Conservation (phyloP, 2,888 invertebrate genomes). For the Ceriagrion tenellum region DNA sequence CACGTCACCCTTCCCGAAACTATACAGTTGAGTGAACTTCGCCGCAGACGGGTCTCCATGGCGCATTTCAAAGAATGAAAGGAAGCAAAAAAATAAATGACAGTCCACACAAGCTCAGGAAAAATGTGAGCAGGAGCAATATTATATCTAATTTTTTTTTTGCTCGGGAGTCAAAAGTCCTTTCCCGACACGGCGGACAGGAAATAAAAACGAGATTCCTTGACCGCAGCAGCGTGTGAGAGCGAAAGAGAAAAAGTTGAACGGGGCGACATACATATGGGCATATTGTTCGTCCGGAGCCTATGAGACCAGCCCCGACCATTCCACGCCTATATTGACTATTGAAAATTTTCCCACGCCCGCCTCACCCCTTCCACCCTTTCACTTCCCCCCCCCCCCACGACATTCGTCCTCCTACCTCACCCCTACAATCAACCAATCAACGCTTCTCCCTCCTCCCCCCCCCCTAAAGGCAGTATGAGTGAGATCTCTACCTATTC, state of each 20-base stretch:
- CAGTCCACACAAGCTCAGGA: neutral
- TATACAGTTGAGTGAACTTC: neutral
- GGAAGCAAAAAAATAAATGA: neutral
- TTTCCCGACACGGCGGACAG: neutral
- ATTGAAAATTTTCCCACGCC: slow-evolving; percentile 6
- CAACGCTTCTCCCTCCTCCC: neutral
- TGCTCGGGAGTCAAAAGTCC: neutral
- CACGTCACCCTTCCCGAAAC: neutral
- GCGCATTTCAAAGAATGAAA: neutral
- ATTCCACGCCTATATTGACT: neutral
- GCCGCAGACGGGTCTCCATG: neutral
- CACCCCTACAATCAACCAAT: neutral
- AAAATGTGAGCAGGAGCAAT: neutral
- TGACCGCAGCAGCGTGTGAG: neutral
- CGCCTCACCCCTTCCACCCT: neutral
- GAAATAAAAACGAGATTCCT: neutral
- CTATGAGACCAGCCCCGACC: neutral
- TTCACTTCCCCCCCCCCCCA: neutral
- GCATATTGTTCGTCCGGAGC: neutral
- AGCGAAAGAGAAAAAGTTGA: neutral
- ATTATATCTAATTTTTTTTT: neutral
- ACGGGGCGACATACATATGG: neutral
- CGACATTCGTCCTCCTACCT: neutral
- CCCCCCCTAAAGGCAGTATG: too few species aligned
- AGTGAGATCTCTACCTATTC: too few species aligned